Conservation (phyloP, 2,888 invertebrate species). For the Osedax frankpressi region DNA sequence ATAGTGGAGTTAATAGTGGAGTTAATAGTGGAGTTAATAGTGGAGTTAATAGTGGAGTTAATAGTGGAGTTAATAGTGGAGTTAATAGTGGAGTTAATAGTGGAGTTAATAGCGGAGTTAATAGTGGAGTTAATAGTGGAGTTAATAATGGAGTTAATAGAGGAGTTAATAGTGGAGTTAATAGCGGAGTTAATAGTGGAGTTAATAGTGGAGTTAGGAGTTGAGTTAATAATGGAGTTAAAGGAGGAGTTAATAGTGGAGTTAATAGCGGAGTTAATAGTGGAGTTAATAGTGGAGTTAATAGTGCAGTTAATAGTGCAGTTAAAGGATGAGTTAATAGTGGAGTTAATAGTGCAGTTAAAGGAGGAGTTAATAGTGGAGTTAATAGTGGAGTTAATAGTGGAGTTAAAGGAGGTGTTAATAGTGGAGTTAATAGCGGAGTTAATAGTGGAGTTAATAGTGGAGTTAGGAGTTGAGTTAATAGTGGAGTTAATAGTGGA, state of each 20-base stretch:
- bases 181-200: not conserved
- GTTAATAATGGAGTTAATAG: not conserved
- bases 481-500: conserved; percentile 16
- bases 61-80: not conserved
- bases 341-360: not conserved
- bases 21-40: not conserved
- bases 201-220: not conserved
- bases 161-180: not conserved
- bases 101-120: not conserved
- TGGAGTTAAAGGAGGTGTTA: conserved; percentile 3
- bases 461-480: conserved; percentile 13
- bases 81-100: not conserved
- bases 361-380: not conserved
- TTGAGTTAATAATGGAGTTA: not conserved
- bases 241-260: not conserved
- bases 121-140: not conserved
- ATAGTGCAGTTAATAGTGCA: not conserved
- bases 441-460: conserved; percentile 15
- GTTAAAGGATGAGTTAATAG: not conserved
- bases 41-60: not conserved
- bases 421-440: conserved; percentile 16
- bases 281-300: not conserved
- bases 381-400: not conserved
- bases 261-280: not conserved
- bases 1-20: not conserved